A percentile compares a stretch with the other conserved stretches of the same genome.
Conservation (phyloP, 2,797 vertebrate species). For the Pangasius djambal region DNA sequence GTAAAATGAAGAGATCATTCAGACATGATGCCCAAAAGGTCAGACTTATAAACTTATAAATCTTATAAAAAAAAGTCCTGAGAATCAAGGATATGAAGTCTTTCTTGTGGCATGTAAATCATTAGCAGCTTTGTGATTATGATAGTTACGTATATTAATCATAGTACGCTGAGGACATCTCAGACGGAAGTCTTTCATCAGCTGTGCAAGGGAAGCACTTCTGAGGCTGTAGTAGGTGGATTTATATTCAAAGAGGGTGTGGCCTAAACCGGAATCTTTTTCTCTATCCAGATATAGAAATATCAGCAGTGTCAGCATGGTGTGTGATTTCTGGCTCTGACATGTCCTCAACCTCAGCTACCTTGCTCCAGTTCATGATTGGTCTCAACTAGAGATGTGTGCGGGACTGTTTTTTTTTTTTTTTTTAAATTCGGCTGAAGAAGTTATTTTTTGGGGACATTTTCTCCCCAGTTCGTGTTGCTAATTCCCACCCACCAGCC, state of each 20-base stretch:
- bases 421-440: neutral
- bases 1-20: neutral
- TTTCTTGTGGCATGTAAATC: neutral
- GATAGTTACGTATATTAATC: neutral
- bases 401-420: neutral
- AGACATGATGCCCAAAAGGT: neutral
- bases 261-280: neutral
- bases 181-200: neutral
- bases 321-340: neutral
- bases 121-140: neutral
- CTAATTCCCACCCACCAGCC: neutral
- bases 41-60: neutral
- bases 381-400: neutral
- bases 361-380: neutral
- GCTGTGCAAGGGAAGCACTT: neutral
- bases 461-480: neutral
- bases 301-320: neutral
- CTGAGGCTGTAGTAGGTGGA: neutral
- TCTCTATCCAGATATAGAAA: neutral
- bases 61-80: neutral
- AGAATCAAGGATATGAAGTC: neutral
- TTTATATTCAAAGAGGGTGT: neutral
- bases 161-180: neutral
- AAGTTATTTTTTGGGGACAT: neutral
- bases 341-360: neutral